Conservation (phyloP, 2,888 invertebrate species). For the Mystacides longicornis region DNA sequence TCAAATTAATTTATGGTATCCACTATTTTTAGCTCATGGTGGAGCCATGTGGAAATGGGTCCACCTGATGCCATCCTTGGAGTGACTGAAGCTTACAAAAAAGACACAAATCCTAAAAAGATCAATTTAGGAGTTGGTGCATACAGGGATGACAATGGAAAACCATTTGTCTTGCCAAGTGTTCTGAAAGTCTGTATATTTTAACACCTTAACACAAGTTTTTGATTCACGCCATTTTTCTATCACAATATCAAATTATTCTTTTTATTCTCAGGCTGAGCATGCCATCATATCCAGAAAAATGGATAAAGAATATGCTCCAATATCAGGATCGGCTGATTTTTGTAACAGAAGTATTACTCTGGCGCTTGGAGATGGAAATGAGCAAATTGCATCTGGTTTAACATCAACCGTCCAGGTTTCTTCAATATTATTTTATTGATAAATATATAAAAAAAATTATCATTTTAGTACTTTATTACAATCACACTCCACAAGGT, state of each 20-base stretch:
- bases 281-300: slow-evolving; percentile 56
- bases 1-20: neutral
- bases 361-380: slow-evolving; percentile 81
- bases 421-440: slow-evolving; percentile 15
- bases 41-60: slow-evolving; percentile 87
- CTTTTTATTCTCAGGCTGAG: slow-evolving; percentile 62
- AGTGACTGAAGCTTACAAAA: slow-evolving; percentile 92
- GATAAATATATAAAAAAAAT: too few relatives aligned
- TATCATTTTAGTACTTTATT: too few relatives aligned
- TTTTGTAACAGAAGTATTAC: slow-evolving; percentile 80
- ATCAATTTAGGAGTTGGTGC: slow-evolving; percentile 96
- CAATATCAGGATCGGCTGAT: slow-evolving; percentile 78
- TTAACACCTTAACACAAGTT: too few relatives aligned
- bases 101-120: slow-evolving; percentile 84
- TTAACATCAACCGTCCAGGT: slow-evolving; percentile 68
- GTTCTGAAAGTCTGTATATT: slow-evolving; percentile 76
- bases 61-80: slow-evolving; percentile 98
- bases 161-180: slow-evolving; percentile 89
- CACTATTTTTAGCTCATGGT: slow-evolving; percentile 63
- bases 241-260: too few relatives aligned
- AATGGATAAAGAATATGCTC: slow-evolving; percentile 91
- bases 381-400: slow-evolving; percentile 58
- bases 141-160: slow-evolving; percentile 95
- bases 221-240: too few relatives aligned
- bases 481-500: too few relatives aligned